Base-by-base conservation (phyloP, 92 coral and sea anemone species). In the Desmophyllum pertusum region DNA sequence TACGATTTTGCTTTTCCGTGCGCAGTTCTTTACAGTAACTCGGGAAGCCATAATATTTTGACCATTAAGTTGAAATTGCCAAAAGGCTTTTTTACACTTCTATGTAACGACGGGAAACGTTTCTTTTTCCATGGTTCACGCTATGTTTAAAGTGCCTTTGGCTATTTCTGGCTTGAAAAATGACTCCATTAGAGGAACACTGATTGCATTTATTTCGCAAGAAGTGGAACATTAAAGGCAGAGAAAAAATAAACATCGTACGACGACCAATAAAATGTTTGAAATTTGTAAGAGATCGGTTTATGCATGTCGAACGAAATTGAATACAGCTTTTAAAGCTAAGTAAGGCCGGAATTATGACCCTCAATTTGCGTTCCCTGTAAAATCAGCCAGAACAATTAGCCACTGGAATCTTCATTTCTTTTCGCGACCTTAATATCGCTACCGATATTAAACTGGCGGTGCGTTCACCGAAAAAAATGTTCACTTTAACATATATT, bases 291-390 rank as follows among this genome's bases (percentile, higher is more conserved):
- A 38, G 81, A 77, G n/a, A 76, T 37, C 31, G 62, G 46, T 39
- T 31, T 39, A 63, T 31, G 14, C 25, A 48, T 39, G 41, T 61
- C 39, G 30, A 36, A 75, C 48, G 6, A 36, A 77, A 50, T 59
- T 42, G 33, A 41, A n/a, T 25, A 65, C 35, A 29, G 67, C 70
- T 65, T 30, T 79, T 43, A 79, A 79, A 62, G 6, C 72, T 41
- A 76, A 57, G 39, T 27, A 38, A 38, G n/a, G 31, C 81, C 70
- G 81, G 52, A 77, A 27, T 57, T 14, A 77, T 0, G 5, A 29
- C 13, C 17, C 30, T 57, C 15, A 77, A 59, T 11, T 11, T 6
- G 31, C 38, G 15, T 29, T 66, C 21, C n/a, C 46, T 23, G 75
- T 64, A 46, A 42, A 79, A 79, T 37, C 40, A 10, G n/a, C n/a